Evolutionary conservation across 2,888 invertebrate species (phyloP).

Genomic region (Diarsia dahlii): DNA sequence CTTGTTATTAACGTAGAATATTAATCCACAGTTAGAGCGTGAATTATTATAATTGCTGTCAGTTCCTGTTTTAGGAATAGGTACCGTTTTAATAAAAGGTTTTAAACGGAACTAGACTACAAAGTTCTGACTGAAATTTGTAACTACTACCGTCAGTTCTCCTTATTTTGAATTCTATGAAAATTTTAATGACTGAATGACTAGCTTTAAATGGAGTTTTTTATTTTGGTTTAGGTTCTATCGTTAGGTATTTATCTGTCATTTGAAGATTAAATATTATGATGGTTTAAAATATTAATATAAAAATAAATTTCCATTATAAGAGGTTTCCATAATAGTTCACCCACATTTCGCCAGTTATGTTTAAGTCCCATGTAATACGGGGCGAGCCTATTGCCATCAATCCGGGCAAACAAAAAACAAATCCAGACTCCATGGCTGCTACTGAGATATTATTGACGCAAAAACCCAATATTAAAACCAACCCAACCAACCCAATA

Average conservation of each 20-base stretch:
- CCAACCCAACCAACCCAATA: no score
- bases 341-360: no score
- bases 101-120: not conserved
- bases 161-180: not conserved
- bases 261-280: not conserved
- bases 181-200: not conserved
- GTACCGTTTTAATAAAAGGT: not conserved
- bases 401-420: no score
- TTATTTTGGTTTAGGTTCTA: not conserved
- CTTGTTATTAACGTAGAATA: constrained; percentile 5
- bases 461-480: no score
- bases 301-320: no score
- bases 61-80: no score
- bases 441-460: no score
- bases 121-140: not conserved
- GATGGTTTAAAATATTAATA: no score
- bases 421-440: no score
- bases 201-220: not conserved
- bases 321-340: no score
- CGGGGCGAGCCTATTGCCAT: no score
- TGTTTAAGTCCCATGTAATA: no score
- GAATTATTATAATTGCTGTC: not conserved
- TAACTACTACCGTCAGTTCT: not conserved
- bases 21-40: not conserved
- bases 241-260: not conserved